Evolutionary conservation across 2,888 invertebrate species (phyloP), one percentile per base, ranked within the genome.

Genomic region (Xanthorhoe designata): DNA sequence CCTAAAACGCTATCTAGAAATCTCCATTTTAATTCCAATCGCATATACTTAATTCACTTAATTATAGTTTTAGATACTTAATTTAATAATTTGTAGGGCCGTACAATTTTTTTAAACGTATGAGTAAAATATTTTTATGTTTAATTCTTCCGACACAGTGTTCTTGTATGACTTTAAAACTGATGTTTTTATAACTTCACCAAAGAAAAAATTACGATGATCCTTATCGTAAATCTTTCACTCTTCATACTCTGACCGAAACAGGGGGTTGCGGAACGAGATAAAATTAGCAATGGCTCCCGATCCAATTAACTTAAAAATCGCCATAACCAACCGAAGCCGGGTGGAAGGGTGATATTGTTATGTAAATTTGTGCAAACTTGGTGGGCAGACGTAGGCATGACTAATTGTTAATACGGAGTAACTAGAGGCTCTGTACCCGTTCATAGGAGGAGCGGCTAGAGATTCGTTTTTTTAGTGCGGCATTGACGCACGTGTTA

Each of bases 331-430:
- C 83, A 78, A 81, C 82, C 78, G 75, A 77, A 80, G 77, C 77
- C 78, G 76, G 76, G 78, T 79, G 78, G 83, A 85, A 88, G 89
- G 90, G 90, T 86, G 86, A 88, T 89, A 91, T 93, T 93, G 92
- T 93, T 89, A 92, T 93, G 92, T 91, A 92, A 92, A 93, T 93
- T 86, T 89, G 88, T 85, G 91, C 89, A 90, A 92, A 92, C 90
- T 92, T 90, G 83, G 86, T 81, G 78, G 85, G 81, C 90, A 90
- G 90, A 88, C 90, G 83, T 86, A 86, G 91, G 89, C 92, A 89
- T 91, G 93, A 90, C 92, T 93, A 92, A 93, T 92, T 93, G 92
- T 92, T 92, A 91, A 92, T 92, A 91, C 91, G 87, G 83, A 79
- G 62, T 91, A 92, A 93, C 92, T 89, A 90, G 51, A 7, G 47